A percentile compares a stretch with the other conserved stretches of the same genome.
Conservation (phyloP, 1,140 invertebrate species). For the Hyles vespertilio region DNA sequence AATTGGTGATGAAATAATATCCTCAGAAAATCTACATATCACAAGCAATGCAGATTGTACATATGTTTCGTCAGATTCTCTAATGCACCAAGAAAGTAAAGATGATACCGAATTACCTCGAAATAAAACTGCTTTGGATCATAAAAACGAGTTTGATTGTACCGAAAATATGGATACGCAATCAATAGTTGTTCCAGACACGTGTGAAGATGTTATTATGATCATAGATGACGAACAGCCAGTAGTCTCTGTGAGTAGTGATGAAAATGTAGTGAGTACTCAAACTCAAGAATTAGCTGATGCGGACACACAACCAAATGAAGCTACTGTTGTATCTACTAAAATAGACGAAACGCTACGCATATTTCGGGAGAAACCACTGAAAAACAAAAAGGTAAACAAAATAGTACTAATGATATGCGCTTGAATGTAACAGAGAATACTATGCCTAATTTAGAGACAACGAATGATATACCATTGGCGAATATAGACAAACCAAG, state of each 20-base stretch:
- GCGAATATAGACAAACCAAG: conserved; percentile 9
- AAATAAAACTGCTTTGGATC: conserved; percentile 43
- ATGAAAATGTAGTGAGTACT: conserved; percentile 25
- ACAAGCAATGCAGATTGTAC: background rate
- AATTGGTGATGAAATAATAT: no score
- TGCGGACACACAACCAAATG: conserved; percentile 51
- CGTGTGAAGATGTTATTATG: conserved; percentile 36
- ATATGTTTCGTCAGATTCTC: conserved; percentile 1
- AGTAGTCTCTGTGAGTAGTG: conserved; percentile 22
- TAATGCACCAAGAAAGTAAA: conserved; percentile 26
- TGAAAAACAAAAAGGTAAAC: background rate
- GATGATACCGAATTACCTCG: conserved; percentile 44
- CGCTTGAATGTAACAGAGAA: conserved; percentile 6
- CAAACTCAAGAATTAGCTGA: conserved; percentile 54
- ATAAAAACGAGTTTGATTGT: conserved; percentile 32
- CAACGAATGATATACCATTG: background rate
- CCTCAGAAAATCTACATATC: background rate
- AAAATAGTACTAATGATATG: background rate
- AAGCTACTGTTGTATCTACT: conserved; percentile 11
- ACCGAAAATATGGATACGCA: conserved; percentile 61
- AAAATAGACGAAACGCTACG: conserved; percentile 7
- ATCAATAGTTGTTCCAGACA: conserved; percentile 21
- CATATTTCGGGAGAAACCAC: background rate
- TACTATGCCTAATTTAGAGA: background rate
- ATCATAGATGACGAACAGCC: conserved; percentile 31